Conservation (phyloP, 2,797 vertebrate genomes). For the Linurgus olivaceus region DNA sequence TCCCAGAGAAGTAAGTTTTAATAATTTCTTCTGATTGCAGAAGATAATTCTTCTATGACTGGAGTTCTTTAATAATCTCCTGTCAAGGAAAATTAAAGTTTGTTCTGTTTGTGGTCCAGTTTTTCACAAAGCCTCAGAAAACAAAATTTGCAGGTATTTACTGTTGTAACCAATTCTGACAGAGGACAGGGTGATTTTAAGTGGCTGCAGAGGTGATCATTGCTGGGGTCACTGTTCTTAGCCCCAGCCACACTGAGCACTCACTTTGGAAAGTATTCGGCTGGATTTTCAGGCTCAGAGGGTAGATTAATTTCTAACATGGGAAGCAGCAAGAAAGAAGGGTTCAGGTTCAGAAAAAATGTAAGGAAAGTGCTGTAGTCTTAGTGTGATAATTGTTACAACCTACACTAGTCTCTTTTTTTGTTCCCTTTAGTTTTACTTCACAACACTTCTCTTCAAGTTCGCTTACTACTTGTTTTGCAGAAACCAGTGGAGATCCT, state of each 20-base stretch:
- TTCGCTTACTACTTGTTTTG: background rate
- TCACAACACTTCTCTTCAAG: background rate
- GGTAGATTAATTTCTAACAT: background rate
- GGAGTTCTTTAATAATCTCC: background rate
- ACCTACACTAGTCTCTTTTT: background rate
- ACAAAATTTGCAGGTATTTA: background rate
- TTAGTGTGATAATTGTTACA: background rate
- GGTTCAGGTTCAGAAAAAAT: background rate
- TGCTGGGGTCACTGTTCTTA: background rate
- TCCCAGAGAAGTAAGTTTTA: constrained; percentile 88
- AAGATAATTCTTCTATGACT: background rate
- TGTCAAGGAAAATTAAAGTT: background rate
- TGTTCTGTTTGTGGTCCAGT: background rate
- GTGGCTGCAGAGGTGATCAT: background rate
- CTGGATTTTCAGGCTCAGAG: background rate
- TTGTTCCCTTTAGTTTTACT: background rate
- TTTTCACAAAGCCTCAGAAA: background rate
- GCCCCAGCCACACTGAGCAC: background rate
- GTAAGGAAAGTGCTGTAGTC: background rate
- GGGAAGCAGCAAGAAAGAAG: background rate
- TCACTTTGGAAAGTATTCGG: background rate
- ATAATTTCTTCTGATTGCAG: background rate
- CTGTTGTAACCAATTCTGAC: background rate
- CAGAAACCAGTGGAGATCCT: background rate
- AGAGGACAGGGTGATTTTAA: background rate